phyloP scores from a whole-genome alignment of 2,113 vertebrate species.

The Daubentonia madagascariensis region DNA sequence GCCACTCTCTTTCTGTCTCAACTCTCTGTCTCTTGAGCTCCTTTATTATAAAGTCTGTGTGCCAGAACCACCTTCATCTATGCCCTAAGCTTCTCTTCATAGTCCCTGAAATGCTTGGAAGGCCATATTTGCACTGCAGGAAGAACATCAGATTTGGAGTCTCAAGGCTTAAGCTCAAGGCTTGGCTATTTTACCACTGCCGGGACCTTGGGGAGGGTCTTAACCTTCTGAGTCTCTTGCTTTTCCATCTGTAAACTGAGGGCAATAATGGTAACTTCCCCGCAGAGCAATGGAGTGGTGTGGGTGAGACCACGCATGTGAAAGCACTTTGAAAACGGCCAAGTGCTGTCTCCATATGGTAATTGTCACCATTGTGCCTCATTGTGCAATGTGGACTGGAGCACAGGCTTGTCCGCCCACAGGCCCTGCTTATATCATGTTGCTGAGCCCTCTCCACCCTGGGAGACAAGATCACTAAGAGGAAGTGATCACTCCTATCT shows the following conservation, averaged over 20 bases:
- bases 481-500: no score
- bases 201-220: not conserved
- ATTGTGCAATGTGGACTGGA: rapidly evolving
- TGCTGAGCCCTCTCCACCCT: not conserved
- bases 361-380: not conserved
- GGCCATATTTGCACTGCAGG: not conserved
- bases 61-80: not conserved
- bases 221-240: not conserved
- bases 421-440: rapidly evolving
- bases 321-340: rapidly evolving
- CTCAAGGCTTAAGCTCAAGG: not conserved
- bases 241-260: not conserved
- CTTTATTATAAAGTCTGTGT: not conserved
- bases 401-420: rapidly evolving
- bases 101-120: not conserved
- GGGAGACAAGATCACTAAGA: not conserved
- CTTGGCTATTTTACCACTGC: not conserved
- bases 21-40: not conserved
- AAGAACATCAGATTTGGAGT: not conserved
- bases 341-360: rapidly evolving
- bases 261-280: not conserved
- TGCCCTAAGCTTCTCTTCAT: not conserved
- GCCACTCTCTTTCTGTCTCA: not conserved
- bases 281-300: not conserved
- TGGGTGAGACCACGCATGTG: no score